Percentiles rank a stretch among this genome's conserved stretches.
Conservation (phyloP, 2,113 vertebrate species). For the Struthidea cinerea region DNA sequence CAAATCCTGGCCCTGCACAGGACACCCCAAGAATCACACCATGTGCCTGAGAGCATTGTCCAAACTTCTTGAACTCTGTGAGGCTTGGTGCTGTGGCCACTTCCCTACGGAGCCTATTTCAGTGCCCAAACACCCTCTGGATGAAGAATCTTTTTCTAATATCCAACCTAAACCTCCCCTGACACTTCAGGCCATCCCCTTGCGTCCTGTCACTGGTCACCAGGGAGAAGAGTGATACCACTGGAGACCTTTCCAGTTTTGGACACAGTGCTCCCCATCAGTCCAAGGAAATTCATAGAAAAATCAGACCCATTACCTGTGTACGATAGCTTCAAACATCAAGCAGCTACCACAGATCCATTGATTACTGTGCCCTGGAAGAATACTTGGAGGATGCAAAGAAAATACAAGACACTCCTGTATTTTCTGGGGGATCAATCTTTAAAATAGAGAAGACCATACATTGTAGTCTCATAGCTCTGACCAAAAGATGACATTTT, state of each 20-base stretch:
- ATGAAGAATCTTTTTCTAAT: not conserved
- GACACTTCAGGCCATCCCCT: not conserved
- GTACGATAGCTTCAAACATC: rapidly evolving
- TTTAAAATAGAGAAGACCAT: not conserved
- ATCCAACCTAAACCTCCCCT: not conserved
- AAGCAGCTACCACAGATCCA: not conserved
- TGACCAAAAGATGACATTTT: not conserved
- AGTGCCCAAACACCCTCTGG: not conserved
- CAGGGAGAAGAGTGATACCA: not conserved
- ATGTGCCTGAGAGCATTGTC: too few species aligned
- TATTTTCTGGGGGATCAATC: not conserved
- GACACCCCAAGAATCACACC: too few species aligned
- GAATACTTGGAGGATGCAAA: not conserved
- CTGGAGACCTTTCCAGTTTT: not conserved
- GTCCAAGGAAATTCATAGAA: not conserved
- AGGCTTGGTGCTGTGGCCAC: not conserved
- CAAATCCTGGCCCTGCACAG: not conserved
- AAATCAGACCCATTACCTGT: not conserved
- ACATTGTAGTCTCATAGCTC: not conserved
- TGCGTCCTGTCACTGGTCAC: too few species aligned
- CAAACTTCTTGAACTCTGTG: not conserved
- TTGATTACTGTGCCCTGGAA: not conserved
- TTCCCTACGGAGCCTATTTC: not conserved
- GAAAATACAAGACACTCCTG: not conserved
- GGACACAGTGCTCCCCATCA: not conserved